Base-by-base conservation (phyloP, 2,113 vertebrate species). In the Psophia crepitans region DNA sequence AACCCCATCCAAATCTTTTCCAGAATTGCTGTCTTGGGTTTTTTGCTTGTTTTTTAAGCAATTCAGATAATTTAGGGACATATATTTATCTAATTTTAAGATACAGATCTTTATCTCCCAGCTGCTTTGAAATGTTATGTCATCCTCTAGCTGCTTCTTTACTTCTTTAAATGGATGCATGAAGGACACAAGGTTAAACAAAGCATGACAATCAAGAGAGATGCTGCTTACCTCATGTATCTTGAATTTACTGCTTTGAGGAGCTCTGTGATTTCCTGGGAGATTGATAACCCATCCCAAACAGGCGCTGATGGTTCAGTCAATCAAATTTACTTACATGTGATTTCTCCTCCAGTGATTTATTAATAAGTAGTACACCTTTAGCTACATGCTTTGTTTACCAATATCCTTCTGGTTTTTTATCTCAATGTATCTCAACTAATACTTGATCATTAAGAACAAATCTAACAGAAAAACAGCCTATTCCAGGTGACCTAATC, bases 131-230 rank as follows among this genome's bases (percentile, higher is more conserved):
- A 96, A 74, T 88, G 23, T n/a, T 33, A 20, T 77, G 26, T 71
- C 61, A 80, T 73, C 32, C 49, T 69, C 53, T 77, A 54, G 41
- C 24, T 90, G 51, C 41, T 73, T n/a, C 90, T 81, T 95, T 58
- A 23, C 65, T 68, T 53, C 53, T 79, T 82, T 80, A 54, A 90
- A 61, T 30, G 68, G 20, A 69, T 74, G 17, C 30, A 9, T 70
- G 54, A 93, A 90, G 54, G 90, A 83, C n/a, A 35, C 13, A 24
- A 63, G 43, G 41, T 93, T 93, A 91, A 96, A 87, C 79, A 80
- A 73, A 85, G 44, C 33, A 28, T 77, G 75, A 53, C 54, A 79
- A 58, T 90, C 32, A 48, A 53, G 73, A 89, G 24, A 44, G 83
- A 22, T 2, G 56, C n/a, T 77, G 46, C 74, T 86, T 87, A 30